phyloP scores from a whole-genome alignment of 23 tunicate species.

The Botrylloides violaceus region DNA sequence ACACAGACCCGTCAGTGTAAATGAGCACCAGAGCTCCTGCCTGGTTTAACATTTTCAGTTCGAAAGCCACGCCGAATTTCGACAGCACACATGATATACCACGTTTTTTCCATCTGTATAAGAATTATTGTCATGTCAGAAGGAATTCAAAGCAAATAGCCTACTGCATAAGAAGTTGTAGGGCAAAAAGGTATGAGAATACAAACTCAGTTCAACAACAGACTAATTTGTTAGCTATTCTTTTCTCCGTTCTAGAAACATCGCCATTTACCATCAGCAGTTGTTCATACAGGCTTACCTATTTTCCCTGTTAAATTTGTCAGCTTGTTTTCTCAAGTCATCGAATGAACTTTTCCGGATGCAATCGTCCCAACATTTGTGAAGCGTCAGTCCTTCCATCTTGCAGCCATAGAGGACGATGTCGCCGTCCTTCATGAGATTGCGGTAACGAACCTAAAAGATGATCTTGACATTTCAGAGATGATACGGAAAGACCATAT shows the following conservation, averaged over 20 bases:
- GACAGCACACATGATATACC: slow-evolving; percentile 38
- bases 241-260: too few species aligned
- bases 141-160: too few species aligned
- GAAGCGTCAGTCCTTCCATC: slow-evolving; percentile 6
- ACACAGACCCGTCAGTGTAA: slow-evolving; percentile 40
- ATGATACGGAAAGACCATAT: too few species aligned
- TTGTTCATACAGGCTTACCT: too few species aligned
- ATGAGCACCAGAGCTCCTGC: slow-evolving; percentile 39
- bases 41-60: not conserved
- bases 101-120: slow-evolving; percentile 41
- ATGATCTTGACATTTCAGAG: too few species aligned
- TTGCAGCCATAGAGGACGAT: slow-evolving; percentile 32
- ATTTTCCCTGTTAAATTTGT: slow-evolving; percentile 36
- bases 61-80: slow-evolving; percentile 30
- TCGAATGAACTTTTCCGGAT: slow-evolving; percentile 22
- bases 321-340: slow-evolving; percentile 27
- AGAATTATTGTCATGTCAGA: too few species aligned
- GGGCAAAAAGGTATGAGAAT: too few species aligned
- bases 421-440: slow-evolving; percentile 69
- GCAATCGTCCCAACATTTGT: slow-evolving; percentile 63
- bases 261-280: too few species aligned
- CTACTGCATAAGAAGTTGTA: too few species aligned
- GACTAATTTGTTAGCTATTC: too few species aligned
- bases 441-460: slow-evolving; percentile 43
- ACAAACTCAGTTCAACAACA: too few species aligned